Conservation (phyloP, 2,113 vertebrate species). For the Crotalus horridus region DNA sequence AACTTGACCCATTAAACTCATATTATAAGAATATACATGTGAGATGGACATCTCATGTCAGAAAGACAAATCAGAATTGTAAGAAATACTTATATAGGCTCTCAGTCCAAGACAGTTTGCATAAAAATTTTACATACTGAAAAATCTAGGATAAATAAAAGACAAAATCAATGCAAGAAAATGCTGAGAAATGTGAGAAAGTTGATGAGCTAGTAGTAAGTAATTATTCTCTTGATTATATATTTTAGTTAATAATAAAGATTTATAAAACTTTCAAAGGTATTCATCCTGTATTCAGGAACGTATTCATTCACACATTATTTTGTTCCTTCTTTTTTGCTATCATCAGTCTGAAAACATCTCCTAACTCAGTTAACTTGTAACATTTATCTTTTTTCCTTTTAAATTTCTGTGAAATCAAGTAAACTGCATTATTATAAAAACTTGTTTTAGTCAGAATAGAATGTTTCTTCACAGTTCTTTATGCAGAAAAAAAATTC, state of each 20-base stretch:
- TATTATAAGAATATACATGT: constrained; percentile 3
- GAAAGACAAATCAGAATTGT: neutral
- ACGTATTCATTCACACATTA: neutral
- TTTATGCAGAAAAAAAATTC: neutral
- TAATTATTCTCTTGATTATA: neutral
- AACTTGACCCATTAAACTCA: constrained; percentile 31
- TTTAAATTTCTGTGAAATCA: neutral
- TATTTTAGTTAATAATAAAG: constrained; percentile 23
- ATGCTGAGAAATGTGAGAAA: constrained; percentile 5
- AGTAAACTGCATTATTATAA: neutral
- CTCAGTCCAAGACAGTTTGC: constrained; percentile 2
- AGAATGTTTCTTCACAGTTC: neutral
- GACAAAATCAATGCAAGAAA: constrained; percentile 7
- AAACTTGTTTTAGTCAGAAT: constrained; percentile 4
- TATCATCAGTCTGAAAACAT: constrained; percentile 18
- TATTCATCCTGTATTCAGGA: neutral
- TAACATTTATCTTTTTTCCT: neutral
- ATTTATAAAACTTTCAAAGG: constrained; percentile 17
- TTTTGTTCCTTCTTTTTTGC: neutral
- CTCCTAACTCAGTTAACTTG: neutral
- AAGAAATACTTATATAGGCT: neutral
- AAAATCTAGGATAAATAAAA: neutral
- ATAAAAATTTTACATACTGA: constrained; percentile 6
- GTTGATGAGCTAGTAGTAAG: constrained; percentile 16
- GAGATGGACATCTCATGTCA: constrained; percentile 2